Percentiles rank a stretch among this genome's conserved stretches.
Evolutionary conservation across 2,113 vertebrate species (phyloP).

Genomic region (Lophochroa leadbeateri): DNA sequence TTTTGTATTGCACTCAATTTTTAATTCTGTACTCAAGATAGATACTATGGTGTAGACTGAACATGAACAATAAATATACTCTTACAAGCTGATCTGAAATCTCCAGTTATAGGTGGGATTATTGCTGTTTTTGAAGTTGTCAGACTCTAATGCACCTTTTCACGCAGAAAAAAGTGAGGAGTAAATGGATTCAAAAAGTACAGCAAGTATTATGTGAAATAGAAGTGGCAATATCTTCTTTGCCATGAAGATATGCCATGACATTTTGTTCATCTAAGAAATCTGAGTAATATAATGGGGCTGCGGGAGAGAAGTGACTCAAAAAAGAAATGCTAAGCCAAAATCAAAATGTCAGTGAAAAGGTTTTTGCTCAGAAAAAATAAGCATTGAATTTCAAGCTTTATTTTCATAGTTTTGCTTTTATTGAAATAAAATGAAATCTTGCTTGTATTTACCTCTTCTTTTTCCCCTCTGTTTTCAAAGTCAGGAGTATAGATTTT

Average conservation of each 20-base stretch:
- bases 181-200: neutral
- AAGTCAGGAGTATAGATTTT: neutral
- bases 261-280: neutral
- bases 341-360: neutral
- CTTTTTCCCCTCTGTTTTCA: neutral
- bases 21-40: neutral
- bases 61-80: neutral
- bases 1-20: neutral
- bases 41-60: neutral
- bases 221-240: neutral
- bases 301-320: neutral
- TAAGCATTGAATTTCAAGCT: neutral
- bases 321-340: neutral
- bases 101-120: neutral
- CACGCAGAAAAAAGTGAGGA: neutral
- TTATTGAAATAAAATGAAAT: neutral
- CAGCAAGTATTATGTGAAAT: neutral
- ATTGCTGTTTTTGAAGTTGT: neutral
- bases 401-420: neutral
- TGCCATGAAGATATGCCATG: fast-evolving
- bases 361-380: neutral
- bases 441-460: neutral
- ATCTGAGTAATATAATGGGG: neutral
- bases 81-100: neutral
- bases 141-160: neutral